These are phyloP conservation scores for Tachysurus vachellii DNA, from an alignment of 2,113 vertebrate species.

Conservation along the genomic window DNA sequence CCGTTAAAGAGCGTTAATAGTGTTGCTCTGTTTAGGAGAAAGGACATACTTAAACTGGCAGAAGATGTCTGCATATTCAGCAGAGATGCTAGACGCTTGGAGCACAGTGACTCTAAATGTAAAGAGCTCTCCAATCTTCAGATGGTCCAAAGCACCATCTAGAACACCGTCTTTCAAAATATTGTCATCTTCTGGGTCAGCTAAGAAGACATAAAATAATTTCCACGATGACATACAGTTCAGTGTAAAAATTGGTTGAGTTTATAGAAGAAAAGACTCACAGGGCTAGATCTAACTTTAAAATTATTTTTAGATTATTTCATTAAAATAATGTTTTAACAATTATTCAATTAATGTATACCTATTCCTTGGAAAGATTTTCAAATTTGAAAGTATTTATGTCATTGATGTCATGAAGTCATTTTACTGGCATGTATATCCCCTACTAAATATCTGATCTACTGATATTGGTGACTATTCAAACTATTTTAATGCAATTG, in stretches of 20 bases:
- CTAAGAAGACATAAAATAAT: slow-evolving; percentile 46
- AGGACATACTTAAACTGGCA: slow-evolving; percentile 93
- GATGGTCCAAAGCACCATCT: slow-evolving; percentile 80
- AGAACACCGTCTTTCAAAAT: slow-evolving; percentile 78
- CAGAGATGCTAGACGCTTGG: slow-evolving; percentile 95
- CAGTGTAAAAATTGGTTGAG: background rate
- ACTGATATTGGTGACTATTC: background rate
- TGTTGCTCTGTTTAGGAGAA: background rate
- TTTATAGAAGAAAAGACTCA: background rate
- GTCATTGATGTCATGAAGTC: background rate
- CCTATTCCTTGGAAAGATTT: background rate
- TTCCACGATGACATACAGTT: background rate
- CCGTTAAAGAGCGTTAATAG: background rate
- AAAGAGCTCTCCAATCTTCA: slow-evolving; percentile 87
- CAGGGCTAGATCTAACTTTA: background rate
- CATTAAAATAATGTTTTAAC: background rate
- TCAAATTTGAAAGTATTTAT: background rate
- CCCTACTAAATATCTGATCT: background rate
- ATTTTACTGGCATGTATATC: background rate
- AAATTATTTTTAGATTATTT: background rate
- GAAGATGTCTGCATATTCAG: slow-evolving; percentile 96
- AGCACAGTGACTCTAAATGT: slow-evolving; percentile 96
- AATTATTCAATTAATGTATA: background rate
- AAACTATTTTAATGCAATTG: background rate
- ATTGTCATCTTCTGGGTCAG: slow-evolving; percentile 80